phyloP scores from a whole-genome alignment of 2,888 invertebrate genomes.

The Myopa tessellatipennis region DNA sequence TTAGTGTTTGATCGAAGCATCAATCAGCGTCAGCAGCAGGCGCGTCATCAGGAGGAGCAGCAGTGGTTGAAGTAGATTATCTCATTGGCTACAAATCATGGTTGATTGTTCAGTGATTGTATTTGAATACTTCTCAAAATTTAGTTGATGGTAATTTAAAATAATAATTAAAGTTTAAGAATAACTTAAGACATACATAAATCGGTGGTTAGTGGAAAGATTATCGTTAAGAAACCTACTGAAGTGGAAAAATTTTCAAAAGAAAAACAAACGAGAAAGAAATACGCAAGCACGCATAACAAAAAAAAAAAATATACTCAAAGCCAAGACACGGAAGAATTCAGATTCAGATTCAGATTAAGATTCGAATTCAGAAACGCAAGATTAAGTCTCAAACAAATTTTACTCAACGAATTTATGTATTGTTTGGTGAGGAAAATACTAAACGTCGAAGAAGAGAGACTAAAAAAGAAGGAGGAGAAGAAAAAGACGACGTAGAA shows the following conservation, averaged over 20 bases:
- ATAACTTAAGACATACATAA: neutral
- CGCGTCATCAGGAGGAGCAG: slow-evolving; percentile 62
- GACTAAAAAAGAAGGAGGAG: neutral
- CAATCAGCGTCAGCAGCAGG: slow-evolving; percentile 47
- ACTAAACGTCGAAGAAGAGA: neutral
- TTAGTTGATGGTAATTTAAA: neutral
- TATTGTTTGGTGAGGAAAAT: neutral
- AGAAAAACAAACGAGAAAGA: neutral
- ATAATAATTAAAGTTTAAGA: neutral
- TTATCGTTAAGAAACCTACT: neutral
- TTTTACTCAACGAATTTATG: neutral
- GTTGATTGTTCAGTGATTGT: slow-evolving; percentile 38
- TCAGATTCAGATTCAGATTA: no score
- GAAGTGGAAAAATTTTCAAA: neutral
- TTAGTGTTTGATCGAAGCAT: slow-evolving; percentile 25
- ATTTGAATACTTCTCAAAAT: neutral
- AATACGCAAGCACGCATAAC: neutral
- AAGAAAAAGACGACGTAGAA: neutral
- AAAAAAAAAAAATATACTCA: neutral
- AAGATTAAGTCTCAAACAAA: no score
- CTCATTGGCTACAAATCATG: slow-evolving; percentile 63
- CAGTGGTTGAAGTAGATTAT: slow-evolving; percentile 66
- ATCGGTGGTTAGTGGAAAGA: neutral
- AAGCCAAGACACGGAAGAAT: neutral
- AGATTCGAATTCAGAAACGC: no score